A percentile compares a stretch with the other conserved stretches of the same genome.
Conservation (phyloP, 2,797 vertebrate species). For the Scyliorhinus canicula region DNA sequence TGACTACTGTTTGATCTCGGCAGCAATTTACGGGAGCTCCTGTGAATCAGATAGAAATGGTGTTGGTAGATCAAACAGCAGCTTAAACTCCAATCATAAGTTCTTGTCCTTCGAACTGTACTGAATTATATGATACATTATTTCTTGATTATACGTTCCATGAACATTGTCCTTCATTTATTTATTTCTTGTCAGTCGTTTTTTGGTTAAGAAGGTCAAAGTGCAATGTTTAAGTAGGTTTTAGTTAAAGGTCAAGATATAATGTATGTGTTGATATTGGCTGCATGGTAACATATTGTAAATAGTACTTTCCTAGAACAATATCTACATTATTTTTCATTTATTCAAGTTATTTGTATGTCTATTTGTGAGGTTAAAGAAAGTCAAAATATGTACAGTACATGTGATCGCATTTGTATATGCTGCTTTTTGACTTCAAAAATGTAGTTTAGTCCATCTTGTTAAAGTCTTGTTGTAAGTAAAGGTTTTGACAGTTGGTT, state of each 20-base stretch:
- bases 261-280: neutral
- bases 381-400: slow-evolving; percentile 23
- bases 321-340: slow-evolving; percentile 23
- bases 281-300: slow-evolving; percentile 10
- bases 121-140: slow-evolving; percentile 4
- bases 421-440: neutral
- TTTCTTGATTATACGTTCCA: neutral
- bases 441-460: neutral
- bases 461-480: neutral
- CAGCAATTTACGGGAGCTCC: neutral
- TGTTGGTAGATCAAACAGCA: neutral
- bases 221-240: neutral
- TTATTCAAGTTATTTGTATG: slow-evolving; percentile 2
- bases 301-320: neutral
- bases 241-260: slow-evolving; percentile 15
- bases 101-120: neutral
- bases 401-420: neutral
- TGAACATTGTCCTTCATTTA: neutral
- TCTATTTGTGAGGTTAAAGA: neutral
- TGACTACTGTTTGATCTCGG: neutral
- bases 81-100: neutral
- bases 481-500: neutral
- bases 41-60: neutral
- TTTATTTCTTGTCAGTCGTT: neutral
- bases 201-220: neutral